Percentiles rank a stretch among this genome's conserved stretches.
phyloP scores from a whole-genome alignment of 2,888 invertebrate genomes.

The Cantharis rufa region DNA sequence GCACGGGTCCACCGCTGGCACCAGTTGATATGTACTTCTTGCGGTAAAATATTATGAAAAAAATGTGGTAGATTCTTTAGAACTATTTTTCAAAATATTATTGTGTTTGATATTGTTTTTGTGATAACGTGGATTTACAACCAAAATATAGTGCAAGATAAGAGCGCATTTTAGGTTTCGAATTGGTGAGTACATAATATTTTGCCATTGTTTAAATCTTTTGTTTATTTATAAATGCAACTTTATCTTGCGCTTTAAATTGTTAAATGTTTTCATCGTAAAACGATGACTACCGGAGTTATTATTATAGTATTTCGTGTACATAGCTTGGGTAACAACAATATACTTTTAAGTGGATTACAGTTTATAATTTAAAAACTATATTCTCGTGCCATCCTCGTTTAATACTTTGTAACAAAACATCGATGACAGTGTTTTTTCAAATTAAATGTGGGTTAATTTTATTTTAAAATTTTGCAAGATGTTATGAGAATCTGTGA shows the following conservation, averaged over 20 bases:
- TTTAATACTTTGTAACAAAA: neutral
- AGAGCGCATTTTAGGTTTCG: neutral
- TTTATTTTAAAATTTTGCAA: neutral
- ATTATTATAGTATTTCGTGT: neutral
- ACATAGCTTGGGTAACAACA: too few species aligned
- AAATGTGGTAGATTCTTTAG: neutral
- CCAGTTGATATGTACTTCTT: conserved; percentile 31
- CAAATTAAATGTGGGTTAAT: neutral
- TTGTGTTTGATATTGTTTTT: neutral
- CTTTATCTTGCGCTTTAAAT: neutral
- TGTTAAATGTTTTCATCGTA: neutral
- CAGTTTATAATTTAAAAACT: too few species aligned
- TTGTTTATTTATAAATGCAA: neutral
- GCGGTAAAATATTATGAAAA: conserved; percentile 5
- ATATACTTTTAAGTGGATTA: too few species aligned
- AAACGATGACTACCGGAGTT: neutral
- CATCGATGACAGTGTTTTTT: neutral
- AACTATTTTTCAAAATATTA: neutral
- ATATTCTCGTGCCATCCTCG: neutral
- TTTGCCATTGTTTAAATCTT: neutral
- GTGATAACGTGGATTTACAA: neutral
- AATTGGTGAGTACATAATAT: neutral
- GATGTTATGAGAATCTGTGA: neutral
- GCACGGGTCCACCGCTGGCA: conserved; percentile 33
- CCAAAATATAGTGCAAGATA: neutral